Conservation (phyloP, 2,113 vertebrate genomes). For the Sylvietta virens region DNA sequence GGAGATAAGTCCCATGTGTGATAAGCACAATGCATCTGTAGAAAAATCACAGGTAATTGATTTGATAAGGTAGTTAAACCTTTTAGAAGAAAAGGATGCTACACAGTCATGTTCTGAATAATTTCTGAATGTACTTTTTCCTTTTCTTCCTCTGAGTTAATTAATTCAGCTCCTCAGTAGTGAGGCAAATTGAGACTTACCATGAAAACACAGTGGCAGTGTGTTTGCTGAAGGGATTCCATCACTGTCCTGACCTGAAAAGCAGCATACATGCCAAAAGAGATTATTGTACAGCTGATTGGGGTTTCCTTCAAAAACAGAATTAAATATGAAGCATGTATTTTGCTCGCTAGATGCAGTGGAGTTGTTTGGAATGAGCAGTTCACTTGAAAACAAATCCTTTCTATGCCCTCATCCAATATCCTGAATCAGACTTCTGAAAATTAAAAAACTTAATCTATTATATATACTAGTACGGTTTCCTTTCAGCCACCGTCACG, state of each 20-base stretch:
- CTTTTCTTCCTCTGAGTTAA: not conserved
- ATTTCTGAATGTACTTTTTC: not conserved
- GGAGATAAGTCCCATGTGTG: conserved; percentile 99
- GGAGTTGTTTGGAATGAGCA: not conserved
- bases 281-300: not conserved
- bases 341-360: not conserved
- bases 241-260: not conserved
- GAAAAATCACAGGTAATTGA: conserved; percentile 93
- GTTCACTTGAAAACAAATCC: not conserved
- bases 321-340: not conserved
- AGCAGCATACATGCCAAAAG: not conserved
- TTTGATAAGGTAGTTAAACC: not conserved
- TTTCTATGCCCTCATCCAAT: not conserved
- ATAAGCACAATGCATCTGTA: conserved; percentile 98
- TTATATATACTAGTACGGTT: not conserved
- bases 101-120: not conserved
- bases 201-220: not conserved
- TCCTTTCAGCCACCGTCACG: not conserved
- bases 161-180: not conserved
- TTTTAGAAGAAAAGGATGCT: not conserved
- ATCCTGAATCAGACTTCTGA: not conserved
- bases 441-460: not conserved
- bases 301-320: not conserved
- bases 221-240: not conserved
- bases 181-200: not conserved